Base-by-base conservation (phyloP, 53 echinoderm and acorn worm species). In the Luidia sarsii region DNA sequence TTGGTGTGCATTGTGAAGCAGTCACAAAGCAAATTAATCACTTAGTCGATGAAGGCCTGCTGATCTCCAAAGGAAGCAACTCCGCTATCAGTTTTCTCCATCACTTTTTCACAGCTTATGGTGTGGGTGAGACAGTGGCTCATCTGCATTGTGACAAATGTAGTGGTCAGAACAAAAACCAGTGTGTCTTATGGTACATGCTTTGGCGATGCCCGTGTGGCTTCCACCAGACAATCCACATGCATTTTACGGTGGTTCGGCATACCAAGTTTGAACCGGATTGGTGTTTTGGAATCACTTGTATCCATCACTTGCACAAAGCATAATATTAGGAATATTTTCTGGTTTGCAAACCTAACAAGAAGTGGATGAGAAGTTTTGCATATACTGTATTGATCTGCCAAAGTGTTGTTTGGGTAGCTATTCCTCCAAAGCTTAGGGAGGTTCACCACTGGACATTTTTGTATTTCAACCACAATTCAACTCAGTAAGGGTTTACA, bases 101-200 rank as follows among this genome's bases (percentile, higher is more conserved):
- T 33, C 52, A 48, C 50, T 89, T 81, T 43, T 81, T 94, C 46
- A 55, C 21, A 0, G 57, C 39, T 29, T 82, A 67, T 64, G 79
- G 87, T 14, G 22, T 91, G 60, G 87, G 83, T 10, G 87, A 91
- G 48, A 50, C 24, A 2, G 15, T n/a, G 21, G 79, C 28, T 3
- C 80, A 85, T 16, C 66, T 80, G 24, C 73, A 85, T 39, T 80
- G 71, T 48, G 90, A 90, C 54, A 90, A 90, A 56, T 90, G 90
- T 35, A 36, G 66, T 9, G 85, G 90, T 1, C 86, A 90, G 27
- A 90, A 90, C 63, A 85, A 90, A 46, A 90, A 90, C 39, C 41
- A 34, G 6, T 85, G 29, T 18, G 16, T 85, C 19, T 18, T 86
- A 1, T 75, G 75, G 85, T 85, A 85, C 45, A 4, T 80, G 45